Percentiles rank a stretch among this genome's conserved stretches.
phyloP scores from a whole-genome alignment of 2,113 vertebrate species.

The Plecotus auritus region DNA sequence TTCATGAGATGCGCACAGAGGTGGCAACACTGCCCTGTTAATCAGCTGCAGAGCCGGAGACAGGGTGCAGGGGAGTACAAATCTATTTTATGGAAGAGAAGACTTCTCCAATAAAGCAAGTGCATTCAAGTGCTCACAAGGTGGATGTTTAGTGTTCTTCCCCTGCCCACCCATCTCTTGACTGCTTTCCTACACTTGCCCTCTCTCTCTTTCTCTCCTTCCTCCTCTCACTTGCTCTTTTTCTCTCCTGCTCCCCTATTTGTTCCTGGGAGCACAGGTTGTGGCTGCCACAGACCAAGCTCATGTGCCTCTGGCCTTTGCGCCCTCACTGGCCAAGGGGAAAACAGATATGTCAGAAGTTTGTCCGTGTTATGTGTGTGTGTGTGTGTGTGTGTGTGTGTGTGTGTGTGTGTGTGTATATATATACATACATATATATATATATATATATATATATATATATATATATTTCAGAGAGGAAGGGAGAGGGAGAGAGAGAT shows the following conservation, averaged over 20 bases:
- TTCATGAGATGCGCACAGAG: not conserved
- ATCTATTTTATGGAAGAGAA: not conserved
- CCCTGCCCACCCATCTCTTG: not conserved
- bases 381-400: too few relatives aligned
- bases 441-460: too few relatives aligned
- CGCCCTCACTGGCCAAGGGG: accelerated
- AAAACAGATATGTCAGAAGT: accelerated
- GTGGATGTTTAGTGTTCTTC: not conserved
- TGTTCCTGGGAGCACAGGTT: not conserved
- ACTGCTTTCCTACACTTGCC: too few relatives aligned
- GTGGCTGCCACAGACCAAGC: not conserved
- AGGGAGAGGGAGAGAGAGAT: too few relatives aligned
- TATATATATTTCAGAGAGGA: too few relatives aligned
- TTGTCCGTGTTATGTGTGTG: not conserved
- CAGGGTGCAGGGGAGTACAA: not conserved
- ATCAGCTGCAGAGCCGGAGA: not conserved
- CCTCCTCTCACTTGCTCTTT: not conserved
- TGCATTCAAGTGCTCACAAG: not conserved
- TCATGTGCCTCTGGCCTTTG: not conserved
- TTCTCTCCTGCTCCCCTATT: not conserved
- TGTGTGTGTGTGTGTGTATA: too few relatives aligned
- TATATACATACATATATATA: too few relatives aligned
- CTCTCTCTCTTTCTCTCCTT: not conserved
- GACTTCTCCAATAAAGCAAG: conserved; percentile 28
- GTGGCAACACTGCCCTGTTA: not conserved